These are phyloP conservation scores for Pagetopsis macropterus DNA, from an alignment of 2,797 vertebrate species.

Conservation along the genomic window DNA sequence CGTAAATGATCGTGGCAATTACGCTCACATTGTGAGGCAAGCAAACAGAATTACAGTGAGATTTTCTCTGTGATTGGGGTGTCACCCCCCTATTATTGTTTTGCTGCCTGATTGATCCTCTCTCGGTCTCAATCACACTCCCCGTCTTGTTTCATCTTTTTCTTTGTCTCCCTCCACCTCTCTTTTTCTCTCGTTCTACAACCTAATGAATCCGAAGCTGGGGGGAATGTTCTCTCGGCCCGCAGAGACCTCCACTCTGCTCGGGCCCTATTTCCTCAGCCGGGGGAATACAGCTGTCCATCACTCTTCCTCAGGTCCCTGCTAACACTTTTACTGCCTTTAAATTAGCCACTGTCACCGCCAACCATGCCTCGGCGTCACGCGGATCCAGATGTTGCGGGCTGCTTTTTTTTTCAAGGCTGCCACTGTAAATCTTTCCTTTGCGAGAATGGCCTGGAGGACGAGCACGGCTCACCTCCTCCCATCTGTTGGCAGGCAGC, in stretches of 20 bases:
- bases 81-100: conserved; percentile 69
- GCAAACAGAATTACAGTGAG: conserved; percentile 77
- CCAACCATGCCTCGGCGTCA: conserved; percentile 52
- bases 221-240: conserved; percentile 44
- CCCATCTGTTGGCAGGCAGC: conserved; percentile 76
- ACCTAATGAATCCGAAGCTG: conserved; percentile 67
- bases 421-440: conserved; percentile 69
- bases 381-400: conserved; percentile 72
- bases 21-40: conserved; percentile 61
- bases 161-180: conserved; percentile 46
- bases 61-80: conserved; percentile 72
- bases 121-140: conserved; percentile 65
- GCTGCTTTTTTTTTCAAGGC: conserved; percentile 30
- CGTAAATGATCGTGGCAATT: conserved; percentile 69
- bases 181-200: conserved; percentile 44
- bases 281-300: conserved; percentile 74
- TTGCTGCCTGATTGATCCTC: conserved; percentile 72
- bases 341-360: conserved; percentile 79
- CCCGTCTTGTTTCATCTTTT: conserved; percentile 69
- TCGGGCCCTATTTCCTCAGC: conserved; percentile 62
- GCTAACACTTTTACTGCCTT: conserved; percentile 79
- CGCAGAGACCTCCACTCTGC: conserved; percentile 54
- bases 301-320: conserved; percentile 62
- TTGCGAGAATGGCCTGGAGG: conserved; percentile 59
- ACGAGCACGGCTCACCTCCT: conserved; percentile 70